Evolutionary conservation across 2,888 invertebrate genomes (phyloP).

Genomic region (Macropis europaea): DNA sequence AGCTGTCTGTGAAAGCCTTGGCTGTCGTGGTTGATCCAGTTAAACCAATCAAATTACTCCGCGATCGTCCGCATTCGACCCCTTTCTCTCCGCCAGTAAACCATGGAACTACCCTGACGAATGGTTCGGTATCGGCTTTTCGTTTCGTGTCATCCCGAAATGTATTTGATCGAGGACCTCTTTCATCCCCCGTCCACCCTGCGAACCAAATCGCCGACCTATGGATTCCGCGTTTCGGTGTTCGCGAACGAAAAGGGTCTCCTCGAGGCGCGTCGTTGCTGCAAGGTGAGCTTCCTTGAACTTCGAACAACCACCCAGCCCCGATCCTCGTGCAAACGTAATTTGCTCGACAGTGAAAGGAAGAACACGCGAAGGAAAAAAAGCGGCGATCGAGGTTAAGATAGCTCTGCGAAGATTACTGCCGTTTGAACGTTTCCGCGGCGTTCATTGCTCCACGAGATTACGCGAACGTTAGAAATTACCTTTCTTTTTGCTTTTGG

Average conservation of each 20-base stretch:
- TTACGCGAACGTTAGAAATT: neutral
- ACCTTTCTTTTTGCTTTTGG: no score
- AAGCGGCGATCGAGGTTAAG: neutral
- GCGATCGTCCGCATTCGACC: slow-evolving; percentile 28
- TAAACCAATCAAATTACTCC: slow-evolving; percentile 67
- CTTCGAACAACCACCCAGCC: neutral
- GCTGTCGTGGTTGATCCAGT: slow-evolving; percentile 56
- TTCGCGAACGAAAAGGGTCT: neutral
- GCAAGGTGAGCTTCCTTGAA: slow-evolving; percentile 13
- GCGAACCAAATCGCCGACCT: neutral
- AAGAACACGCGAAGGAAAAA: neutral
- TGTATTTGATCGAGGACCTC: slow-evolving; percentile 14
- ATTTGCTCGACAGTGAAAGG: neutral
- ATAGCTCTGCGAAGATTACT: neutral
- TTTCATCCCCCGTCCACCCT: neutral
- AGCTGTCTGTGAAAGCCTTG: slow-evolving; percentile 7
- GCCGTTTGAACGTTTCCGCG: neutral
- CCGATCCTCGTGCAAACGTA: neutral
- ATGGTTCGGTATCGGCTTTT: slow-evolving; percentile 4
- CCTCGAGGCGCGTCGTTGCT: slow-evolving; percentile 2
- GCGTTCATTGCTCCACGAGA: neutral
- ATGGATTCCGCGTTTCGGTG: neutral
- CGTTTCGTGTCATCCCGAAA: neutral
- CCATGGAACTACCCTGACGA: slow-evolving; percentile 30
- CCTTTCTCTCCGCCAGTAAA: slow-evolving; percentile 30